Evolutionary conservation across 2,888 invertebrate genomes (phyloP), one percentile per base, ranked within the genome.

Genomic region (Bruchidius siliquastri): DNA sequence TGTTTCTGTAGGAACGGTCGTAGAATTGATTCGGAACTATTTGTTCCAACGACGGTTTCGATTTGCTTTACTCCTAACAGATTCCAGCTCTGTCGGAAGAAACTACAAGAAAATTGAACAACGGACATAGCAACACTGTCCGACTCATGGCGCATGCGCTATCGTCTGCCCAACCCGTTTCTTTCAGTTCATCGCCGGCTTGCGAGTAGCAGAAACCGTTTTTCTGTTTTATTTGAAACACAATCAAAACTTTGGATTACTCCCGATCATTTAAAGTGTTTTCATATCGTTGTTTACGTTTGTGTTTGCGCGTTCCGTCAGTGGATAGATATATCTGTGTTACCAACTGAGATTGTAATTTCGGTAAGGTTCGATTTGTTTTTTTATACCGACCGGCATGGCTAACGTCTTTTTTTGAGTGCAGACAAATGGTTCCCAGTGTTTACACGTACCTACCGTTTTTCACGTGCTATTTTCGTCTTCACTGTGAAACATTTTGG

Each of bases 151-250:
- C 80, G 79, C 77, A 71, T 77, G 80, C 81, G 81, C 78, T 68
- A 68, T 78, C 67, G 73, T 69, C 75, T 77, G 80, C 80, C 82
- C 83, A 81, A 80, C 82, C 82, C 82, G 82, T 78, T 76, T 79
- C 73, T 72, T 70, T 81, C 80, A 83, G 81, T 82, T 78, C 80
- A 80, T 77, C 76, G 81, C 82, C 83, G 82, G 83, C 81, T 80
- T 82, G 74, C 78, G 77, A 76, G 71, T 76, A 78, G 77, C 6
- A 20, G 13, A 21, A 68, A 68, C 68, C 68, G 76, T 81, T 80
- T 79, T 78, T 76, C 77, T 77, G 74, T 79, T 79, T 77, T 77
- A 78, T 75, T 79, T 76, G 72, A 78, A 80, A 79, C 81, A 80
- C 80, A 3, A 49, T 13, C 49, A 18, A 49, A 49, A 49, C 49